Evolutionary conservation across 2,888 invertebrate genomes (phyloP).

Genomic region (Lissocephala sabroskyi): DNA sequence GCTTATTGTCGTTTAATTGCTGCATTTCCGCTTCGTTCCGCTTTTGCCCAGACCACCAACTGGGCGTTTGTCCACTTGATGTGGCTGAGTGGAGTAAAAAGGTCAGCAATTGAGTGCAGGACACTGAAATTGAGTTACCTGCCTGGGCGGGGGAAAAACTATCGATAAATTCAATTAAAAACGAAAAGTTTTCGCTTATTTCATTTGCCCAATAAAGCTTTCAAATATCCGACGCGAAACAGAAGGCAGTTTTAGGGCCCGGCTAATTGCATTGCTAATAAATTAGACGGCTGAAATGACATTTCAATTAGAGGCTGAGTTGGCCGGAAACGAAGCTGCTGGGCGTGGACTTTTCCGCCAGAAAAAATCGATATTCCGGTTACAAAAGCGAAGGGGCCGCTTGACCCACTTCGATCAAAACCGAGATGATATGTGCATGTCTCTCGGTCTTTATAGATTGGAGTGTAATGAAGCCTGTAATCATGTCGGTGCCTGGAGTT

Average conservation of each 20-base stretch:
- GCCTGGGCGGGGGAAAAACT: no score
- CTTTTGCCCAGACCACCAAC: background rate
- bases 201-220: conserved; percentile 7
- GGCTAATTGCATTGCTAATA: conserved; percentile 19
- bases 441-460: conserved; percentile 7
- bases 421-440: no score
- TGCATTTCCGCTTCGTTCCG: conserved; percentile 30
- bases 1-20: conserved; percentile 58
- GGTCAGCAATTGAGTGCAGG: no score
- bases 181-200: background rate
- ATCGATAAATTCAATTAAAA: no score
- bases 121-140: no score
- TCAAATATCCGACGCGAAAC: background rate
- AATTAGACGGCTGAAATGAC: conserved; percentile 13
- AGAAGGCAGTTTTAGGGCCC: no score
- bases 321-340: conserved; percentile 1
- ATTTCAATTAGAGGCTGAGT: conserved; percentile 30
- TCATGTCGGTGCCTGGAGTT: background rate
- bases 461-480: conserved; percentile 11
- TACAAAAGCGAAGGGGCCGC: no score
- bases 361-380: conserved; percentile 10
- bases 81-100: conserved; percentile 35
- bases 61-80: conserved; percentile 11
- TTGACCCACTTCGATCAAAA: background rate
- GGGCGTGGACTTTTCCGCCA: background rate